A percentile compares a stretch with the other conserved stretches of the same genome.
These are phyloP conservation scores for Drosophila bocqueti DNA, from an alignment of 1,140 invertebrate genomes.

Conservation along the genomic window DNA sequence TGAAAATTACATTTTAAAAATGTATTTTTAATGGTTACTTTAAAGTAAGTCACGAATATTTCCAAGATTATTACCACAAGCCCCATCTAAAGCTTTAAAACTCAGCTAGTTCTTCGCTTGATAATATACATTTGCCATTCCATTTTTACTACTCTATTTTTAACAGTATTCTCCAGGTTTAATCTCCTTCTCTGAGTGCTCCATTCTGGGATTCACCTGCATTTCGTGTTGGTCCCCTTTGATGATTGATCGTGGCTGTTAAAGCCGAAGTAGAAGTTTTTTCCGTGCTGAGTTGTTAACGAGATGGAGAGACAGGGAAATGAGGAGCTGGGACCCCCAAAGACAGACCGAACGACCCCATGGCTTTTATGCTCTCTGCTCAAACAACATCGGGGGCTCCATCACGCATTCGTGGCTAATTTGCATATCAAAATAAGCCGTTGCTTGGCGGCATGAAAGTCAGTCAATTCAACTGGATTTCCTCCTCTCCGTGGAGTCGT, in stretches of 20 bases:
- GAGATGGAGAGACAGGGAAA: constrained; percentile 10
- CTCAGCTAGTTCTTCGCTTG: not conserved
- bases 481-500: constrained; percentile 47
- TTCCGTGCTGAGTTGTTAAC: constrained; percentile 60
- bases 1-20: too few species aligned
- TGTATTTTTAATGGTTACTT: too few species aligned
- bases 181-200: not conserved
- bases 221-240: constrained; percentile 33
- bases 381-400: constrained; percentile 19
- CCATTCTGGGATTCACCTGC: constrained; percentile 47
- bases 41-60: not conserved
- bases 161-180: constrained; percentile 26
- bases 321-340: constrained; percentile 34
- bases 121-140: not conserved
- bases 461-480: constrained; percentile 54
- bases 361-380: constrained; percentile 25
- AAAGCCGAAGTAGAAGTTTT: constrained; percentile 46
- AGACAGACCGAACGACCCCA: constrained; percentile 36
- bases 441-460: constrained; percentile 4
- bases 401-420: constrained; percentile 65
- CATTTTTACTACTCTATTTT: constrained; percentile 1
- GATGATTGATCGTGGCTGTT: constrained; percentile 64
- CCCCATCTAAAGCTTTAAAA: not conserved
- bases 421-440: constrained; percentile 75
- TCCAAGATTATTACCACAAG: not conserved